A percentile compares a stretch with the other conserved stretches of the same genome.
These are phyloP conservation scores for Danio kyathit DNA, from an alignment of 2,797 vertebrate species.

Conservation along the genomic window DNA sequence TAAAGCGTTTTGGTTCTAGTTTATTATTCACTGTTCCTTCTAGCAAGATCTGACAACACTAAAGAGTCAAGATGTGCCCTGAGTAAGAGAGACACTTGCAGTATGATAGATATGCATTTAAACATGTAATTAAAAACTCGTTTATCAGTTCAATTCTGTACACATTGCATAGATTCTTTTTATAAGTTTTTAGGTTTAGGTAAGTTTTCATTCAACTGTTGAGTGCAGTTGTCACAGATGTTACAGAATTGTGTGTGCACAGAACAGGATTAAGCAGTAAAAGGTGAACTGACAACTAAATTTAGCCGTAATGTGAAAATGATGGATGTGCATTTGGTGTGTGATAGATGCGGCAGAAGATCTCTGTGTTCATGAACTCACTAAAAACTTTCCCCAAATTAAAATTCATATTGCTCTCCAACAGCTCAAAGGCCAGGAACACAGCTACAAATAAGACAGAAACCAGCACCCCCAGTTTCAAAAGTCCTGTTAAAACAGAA, in stretches of 20 bases:
- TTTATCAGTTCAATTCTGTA: too few species aligned
- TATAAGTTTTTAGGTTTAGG: too few species aligned
- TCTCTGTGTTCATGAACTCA: slow-evolving; percentile 75
- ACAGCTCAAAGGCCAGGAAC: slow-evolving; percentile 91
- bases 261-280: background rate
- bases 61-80: too few species aligned
- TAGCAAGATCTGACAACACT: too few species aligned
- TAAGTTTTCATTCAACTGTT: background rate
- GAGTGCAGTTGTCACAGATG: background rate
- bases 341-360: background rate
- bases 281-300: background rate
- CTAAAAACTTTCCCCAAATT: slow-evolving; percentile 84
- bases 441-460: slow-evolving; percentile 85
- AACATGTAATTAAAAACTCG: too few species aligned
- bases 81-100: too few species aligned
- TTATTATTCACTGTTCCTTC: too few species aligned
- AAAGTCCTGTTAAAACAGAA: slow-evolving; percentile 76
- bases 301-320: background rate
- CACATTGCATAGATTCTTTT: too few species aligned
- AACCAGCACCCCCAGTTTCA: slow-evolving; percentile 85
- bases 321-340: background rate
- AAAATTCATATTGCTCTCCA: slow-evolving; percentile 90
- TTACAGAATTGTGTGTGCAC: background rate
- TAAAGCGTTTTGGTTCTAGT: too few species aligned
- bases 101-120: too few species aligned